These are phyloP conservation scores for Eremobia ochroleuca DNA, from an alignment of 2,888 invertebrate species.

Conservation along the genomic window DNA sequence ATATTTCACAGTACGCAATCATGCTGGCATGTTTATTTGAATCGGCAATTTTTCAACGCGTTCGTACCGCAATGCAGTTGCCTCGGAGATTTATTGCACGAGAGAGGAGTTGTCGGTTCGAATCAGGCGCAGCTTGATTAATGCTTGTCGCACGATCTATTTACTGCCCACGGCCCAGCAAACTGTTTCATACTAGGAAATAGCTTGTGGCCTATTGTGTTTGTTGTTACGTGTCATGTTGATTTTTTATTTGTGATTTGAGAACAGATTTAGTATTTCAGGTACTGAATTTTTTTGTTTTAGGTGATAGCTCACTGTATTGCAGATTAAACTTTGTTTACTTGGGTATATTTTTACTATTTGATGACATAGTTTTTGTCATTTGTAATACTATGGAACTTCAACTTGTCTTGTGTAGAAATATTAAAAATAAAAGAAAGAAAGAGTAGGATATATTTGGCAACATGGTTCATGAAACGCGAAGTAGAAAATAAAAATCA, in stretches of 20 bases:
- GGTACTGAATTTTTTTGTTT: background rate
- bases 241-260: conserved; percentile 39
- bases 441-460: too few species aligned
- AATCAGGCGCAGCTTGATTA: conserved; percentile 83
- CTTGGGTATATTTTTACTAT: background rate
- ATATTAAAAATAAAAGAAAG: too few species aligned
- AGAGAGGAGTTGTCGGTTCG: conserved; percentile 79
- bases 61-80: conserved; percentile 85
- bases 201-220: conserved; percentile 52
- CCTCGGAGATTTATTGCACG: conserved; percentile 83
- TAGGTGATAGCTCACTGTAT: background rate
- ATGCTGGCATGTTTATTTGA: conserved; percentile 83
- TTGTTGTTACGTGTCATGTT: conserved; percentile 32
- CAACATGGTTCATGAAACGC: background rate
- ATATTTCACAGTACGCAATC: conserved; percentile 75
- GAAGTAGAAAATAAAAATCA: background rate
- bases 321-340: background rate
- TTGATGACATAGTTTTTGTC: background rate
- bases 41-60: conserved; percentile 86
- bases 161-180: conserved; percentile 73
- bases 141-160: conserved; percentile 82
- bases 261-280: background rate
- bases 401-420: too few species aligned
- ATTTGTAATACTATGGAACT: background rate
- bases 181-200: conserved; percentile 67